A percentile compares a stretch with the other conserved stretches of the same genome.
These are phyloP conservation scores for Ptilorrhoa leucosticta DNA, from an alignment of 2,113 vertebrate species.

Conservation along the genomic window DNA sequence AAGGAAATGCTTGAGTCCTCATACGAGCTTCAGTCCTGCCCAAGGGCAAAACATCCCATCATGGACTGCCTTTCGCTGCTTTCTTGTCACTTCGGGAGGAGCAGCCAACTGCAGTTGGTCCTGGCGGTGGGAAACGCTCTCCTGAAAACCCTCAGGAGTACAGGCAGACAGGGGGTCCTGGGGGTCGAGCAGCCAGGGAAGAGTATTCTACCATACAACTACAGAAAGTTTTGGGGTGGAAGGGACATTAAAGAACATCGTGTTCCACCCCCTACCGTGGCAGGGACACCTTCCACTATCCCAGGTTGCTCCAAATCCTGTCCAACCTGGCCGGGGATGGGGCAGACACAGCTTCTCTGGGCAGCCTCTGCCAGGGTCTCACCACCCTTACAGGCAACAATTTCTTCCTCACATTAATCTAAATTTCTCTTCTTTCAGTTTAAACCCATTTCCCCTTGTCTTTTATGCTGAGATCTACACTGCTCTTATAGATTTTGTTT, in stretches of 20 bases:
- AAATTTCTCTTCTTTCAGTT: neutral
- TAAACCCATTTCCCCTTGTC: neutral
- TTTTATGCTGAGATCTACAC: neutral
- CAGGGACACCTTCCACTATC: neutral
- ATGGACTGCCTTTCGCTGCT: neutral
- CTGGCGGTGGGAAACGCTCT: neutral
- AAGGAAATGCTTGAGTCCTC: neutral
- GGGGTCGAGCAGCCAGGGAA: neutral
- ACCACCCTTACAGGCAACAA: no score
- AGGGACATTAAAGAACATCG: neutral
- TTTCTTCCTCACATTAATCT: neutral
- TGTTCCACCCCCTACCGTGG: neutral
- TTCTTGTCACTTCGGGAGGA: neutral
- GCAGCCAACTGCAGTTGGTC: conserved; percentile 46
- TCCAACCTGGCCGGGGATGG: neutral
- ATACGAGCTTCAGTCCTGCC: conserved; percentile 12
- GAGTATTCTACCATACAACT: neutral
- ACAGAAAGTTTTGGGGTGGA: neutral
- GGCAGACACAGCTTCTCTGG: neutral
- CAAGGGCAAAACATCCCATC: conserved; percentile 31
- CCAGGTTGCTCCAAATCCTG: neutral
- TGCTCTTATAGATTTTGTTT: neutral
- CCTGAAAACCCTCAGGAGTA: neutral
- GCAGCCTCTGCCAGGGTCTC: neutral
- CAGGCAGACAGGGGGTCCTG: neutral